Base-by-base conservation (phyloP, 1,140 invertebrate species). In the Euura lappo region DNA sequence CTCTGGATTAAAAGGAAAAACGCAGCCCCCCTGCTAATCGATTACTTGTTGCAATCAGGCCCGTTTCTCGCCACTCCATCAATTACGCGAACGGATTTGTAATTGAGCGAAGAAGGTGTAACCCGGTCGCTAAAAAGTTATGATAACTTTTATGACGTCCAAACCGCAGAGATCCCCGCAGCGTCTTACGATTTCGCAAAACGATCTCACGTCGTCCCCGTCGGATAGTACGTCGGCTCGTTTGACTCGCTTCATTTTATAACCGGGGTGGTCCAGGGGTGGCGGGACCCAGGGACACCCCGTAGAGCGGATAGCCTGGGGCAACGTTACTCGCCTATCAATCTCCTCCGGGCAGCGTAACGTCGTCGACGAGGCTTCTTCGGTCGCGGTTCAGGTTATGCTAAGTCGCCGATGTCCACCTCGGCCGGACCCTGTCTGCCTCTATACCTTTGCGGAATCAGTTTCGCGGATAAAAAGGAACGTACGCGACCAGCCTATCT, bases 281-380 rank as follows among this genome's bases (percentile, higher is more conserved):
- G 51, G 5, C 28, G 28, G 28, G 28, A 28, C 28, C 28, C 28
- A 28, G 28, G 51, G 51, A 60, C 10, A 60, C 51, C 51, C 51
- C 51, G 51, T 6, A 3, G 51, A 60, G 51, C 13, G 8, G 51
- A 28, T 28, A 28, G 51, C 51, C 51, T n/a, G 8, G 8, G 51
- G 51, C 51, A n/a, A n/a, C 51, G 13, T 60, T 60, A 60, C 51
- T 60, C 51, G 51, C 51, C 51, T 60, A 60, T 60, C 51, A 60
- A 60, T 60, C 51, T 60, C 51, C 51, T n/a, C 51, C 6, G 51
- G 51, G 51, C 51, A n/a, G 51, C 6, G 51, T 8, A 60, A 60
- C 51, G 51, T 60, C 51, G 51, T 60, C 51, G 3, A 11, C 2
- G 51, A 11, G 8, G 51, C 13, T n/a, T 8, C 11, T 11, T 6